A percentile compares a stretch with the other conserved stretches of the same genome.
Conservation (phyloP, 2,797 vertebrate species). For the Enteromius viviparus region DNA sequence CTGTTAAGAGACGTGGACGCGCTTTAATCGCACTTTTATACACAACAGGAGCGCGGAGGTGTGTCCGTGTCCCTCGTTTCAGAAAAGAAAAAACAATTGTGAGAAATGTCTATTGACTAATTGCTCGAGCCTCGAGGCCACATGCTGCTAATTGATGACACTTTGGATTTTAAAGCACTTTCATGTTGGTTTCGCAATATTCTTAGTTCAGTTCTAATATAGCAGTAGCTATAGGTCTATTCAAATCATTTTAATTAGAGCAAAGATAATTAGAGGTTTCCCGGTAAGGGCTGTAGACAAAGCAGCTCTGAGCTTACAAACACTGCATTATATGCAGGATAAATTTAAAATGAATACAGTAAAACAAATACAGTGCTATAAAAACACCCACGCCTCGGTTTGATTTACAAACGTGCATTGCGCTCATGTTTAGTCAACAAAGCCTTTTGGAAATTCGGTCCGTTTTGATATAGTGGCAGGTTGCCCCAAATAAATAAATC, state of each 20-base stretch:
- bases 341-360: too few relatives aligned
- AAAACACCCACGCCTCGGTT: too few relatives aligned
- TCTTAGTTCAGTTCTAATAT: not conserved
- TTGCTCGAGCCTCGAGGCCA: not conserved
- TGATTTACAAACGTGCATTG: too few relatives aligned
- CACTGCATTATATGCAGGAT: too few relatives aligned
- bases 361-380: too few relatives aligned
- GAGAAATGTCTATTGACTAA: not conserved
- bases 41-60: conserved; percentile 36
- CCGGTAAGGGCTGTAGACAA: too few relatives aligned
- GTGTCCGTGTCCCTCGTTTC: conserved; percentile 12
- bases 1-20: conserved; percentile 37
- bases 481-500: too few relatives aligned
- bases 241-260: not conserved
- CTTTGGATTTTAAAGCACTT: not conserved
- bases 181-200: too few relatives aligned
- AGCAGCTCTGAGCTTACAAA: too few relatives aligned
- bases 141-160: not conserved
- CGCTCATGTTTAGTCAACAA: too few relatives aligned
- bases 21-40: conserved; percentile 47
- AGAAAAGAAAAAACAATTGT: not conserved
- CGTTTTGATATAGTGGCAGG: too few relatives aligned
- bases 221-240: not conserved
- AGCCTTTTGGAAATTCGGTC: too few relatives aligned
- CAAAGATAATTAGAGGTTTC: not conserved